Conservation (phyloP, 2,113 vertebrate species). For the Hiodon tergisus region DNA sequence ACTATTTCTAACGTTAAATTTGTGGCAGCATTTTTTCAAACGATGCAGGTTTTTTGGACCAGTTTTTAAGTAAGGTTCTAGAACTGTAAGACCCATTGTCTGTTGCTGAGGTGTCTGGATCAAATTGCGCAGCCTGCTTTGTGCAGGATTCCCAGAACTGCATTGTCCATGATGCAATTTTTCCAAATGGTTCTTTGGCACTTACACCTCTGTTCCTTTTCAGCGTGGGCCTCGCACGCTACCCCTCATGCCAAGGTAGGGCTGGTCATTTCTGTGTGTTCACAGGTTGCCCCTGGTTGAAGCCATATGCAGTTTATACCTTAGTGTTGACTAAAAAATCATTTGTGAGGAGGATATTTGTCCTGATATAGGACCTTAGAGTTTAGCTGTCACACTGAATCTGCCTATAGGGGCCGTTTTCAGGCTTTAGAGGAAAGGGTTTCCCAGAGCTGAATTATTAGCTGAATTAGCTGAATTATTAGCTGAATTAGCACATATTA, state of each 20-base stretch:
- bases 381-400: not conserved
- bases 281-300: not conserved
- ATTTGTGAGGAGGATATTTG: not conserved
- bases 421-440: not conserved
- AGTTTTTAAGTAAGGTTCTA: too few species aligned
- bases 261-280: not conserved
- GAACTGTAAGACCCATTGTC: not conserved
- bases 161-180: not conserved
- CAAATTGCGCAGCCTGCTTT: not conserved
- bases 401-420: not conserved
- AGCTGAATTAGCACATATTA: too few species aligned
- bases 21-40: not conserved
- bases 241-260: constrained; percentile 82
- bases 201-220: constrained; percentile 23
- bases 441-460: not conserved
- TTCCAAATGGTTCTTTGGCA: not conserved
- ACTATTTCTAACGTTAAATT: too few species aligned
- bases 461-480: too few species aligned
- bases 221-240: constrained; percentile 77
- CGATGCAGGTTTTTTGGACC: too few species aligned
- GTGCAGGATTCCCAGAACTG: not conserved
- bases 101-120: not conserved
- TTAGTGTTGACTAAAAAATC: not conserved
- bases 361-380: not conserved
- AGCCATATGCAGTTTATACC: not conserved